These are phyloP conservation scores for Synergus japonicus DNA, from an alignment of 2,888 invertebrate genomes.

Conservation along the genomic window DNA sequence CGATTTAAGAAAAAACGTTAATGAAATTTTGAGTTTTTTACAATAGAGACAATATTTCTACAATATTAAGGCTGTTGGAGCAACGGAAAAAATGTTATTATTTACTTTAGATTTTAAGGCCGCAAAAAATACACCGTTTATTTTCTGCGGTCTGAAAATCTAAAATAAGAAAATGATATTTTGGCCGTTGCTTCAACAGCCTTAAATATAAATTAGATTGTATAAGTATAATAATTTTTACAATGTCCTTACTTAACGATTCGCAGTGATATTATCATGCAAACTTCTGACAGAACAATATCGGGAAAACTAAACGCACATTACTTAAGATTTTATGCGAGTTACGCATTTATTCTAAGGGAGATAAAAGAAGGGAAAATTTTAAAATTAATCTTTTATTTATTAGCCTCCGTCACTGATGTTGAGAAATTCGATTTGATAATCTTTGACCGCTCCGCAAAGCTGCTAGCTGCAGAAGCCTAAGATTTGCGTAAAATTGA, in stretches of 20 bases:
- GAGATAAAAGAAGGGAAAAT: constrained; percentile 35
- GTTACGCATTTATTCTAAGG: neutral
- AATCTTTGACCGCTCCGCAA: constrained; percentile 48
- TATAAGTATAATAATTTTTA: neutral
- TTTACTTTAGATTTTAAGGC: too few species aligned
- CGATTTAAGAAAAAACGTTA: neutral
- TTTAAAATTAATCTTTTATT: neutral
- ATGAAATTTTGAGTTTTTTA: neutral
- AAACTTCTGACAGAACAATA: constrained; percentile 49
- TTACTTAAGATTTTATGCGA: constrained; percentile 40
- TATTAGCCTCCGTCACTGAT: constrained; percentile 40
- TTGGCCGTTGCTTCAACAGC: too few species aligned
- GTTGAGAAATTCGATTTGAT: constrained; percentile 48
- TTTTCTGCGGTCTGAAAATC: too few species aligned
- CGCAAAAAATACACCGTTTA: too few species aligned
- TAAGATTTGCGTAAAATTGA: neutral
- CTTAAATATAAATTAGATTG: neutral
- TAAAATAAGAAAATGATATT: too few species aligned
- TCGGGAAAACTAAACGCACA: constrained; percentile 51
- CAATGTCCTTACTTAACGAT: constrained; percentile 60
- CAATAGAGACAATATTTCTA: neutral
- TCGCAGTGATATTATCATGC: constrained; percentile 60
- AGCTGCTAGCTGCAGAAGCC: neutral
- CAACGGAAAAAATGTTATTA: too few species aligned
- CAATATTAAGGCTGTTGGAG: neutral